Base-by-base conservation (phyloP, 1,140 invertebrate genomes). In the Drosophila nigrodunni region DNA sequence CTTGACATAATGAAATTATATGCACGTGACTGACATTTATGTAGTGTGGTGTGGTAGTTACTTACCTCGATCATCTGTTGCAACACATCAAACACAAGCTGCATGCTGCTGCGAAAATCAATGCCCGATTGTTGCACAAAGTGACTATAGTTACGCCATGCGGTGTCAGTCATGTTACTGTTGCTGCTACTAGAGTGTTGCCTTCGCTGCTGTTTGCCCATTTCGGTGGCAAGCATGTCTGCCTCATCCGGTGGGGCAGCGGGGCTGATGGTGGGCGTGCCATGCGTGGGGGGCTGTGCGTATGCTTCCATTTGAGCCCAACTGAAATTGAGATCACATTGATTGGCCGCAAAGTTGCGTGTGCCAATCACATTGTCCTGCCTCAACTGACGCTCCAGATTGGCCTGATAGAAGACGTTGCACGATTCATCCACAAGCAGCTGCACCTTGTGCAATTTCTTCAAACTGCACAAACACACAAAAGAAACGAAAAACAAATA, bases 51-150 rank as follows among this genome's bases (percentile, higher is more conserved):
- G 3, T 30, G 25, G 25, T 30, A 30, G 25, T 30, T 37, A 90
- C 87, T 77, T 60, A 92, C 92, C 90, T 92, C 92, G 80, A 92
- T 91, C 78, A 92, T 90, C 80, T 92, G 92, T 75, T 91, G 90
- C 62, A 92, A 77, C 61, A 92, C 81, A 79, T 92, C 92, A 64
- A 91, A 92, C 15, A 92, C 91, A 70, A 92, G 62, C 77, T 92
- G 92, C 30, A 87, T 85, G 74, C 91, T 92, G 75, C 92, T 92
- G 59, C 91, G 91, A 77, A 91, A 90, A 76, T 92, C 92, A 66
- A 92, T 91, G 54, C 85, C 92, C 39, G 91, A 92, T 69, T 80
- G 77, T 68, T 85, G 78, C 47, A 83, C 83, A 70, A 92, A 88
- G 78, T 92, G 85, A 49, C 74, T 78, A 76, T 90, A 88, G 88